These are phyloP conservation scores for Athalia cordata DNA, from an alignment of 2,888 invertebrate genomes.

Conservation along the genomic window DNA sequence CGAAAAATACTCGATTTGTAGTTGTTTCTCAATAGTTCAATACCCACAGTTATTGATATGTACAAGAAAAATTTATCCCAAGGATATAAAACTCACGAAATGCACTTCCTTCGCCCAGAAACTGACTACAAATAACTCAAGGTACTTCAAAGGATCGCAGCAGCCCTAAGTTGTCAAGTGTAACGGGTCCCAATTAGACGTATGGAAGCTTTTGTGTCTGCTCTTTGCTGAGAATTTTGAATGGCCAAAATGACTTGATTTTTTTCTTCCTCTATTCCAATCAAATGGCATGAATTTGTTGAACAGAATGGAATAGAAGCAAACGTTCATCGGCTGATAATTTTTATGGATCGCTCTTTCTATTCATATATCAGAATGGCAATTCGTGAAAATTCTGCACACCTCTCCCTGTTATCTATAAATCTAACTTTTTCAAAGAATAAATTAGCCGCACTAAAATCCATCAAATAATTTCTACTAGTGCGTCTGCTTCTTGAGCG, in stretches of 20 bases:
- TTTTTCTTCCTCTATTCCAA: neutral
- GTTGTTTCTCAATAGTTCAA: neutral
- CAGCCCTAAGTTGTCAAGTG: conserved; percentile 46
- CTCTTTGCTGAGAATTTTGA: conserved; percentile 2
- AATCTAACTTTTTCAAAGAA: neutral
- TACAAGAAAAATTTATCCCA: conserved; percentile 16
- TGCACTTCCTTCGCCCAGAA: conserved; percentile 20
- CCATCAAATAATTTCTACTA: neutral
- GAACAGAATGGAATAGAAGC: neutral
- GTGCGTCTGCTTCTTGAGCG: neutral
- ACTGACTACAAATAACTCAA: conserved; percentile 54
- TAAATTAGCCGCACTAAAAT: neutral
- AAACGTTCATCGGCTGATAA: too few relatives aligned
- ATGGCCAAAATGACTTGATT: neutral
- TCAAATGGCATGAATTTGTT: neutral
- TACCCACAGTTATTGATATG: conserved; percentile 33
- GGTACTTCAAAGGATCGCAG: conserved; percentile 51
- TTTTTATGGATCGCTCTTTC: too few relatives aligned
- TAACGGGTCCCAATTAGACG: conserved; percentile 42
- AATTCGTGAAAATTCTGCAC: too few relatives aligned
- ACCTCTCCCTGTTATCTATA: neutral
- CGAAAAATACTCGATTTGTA: too few relatives aligned
- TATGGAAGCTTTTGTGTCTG: conserved; percentile 19
- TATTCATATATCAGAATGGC: too few relatives aligned
- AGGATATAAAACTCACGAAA: neutral